Conservation (phyloP, 1,140 invertebrate genomes). For the Megathymus violae region DNA sequence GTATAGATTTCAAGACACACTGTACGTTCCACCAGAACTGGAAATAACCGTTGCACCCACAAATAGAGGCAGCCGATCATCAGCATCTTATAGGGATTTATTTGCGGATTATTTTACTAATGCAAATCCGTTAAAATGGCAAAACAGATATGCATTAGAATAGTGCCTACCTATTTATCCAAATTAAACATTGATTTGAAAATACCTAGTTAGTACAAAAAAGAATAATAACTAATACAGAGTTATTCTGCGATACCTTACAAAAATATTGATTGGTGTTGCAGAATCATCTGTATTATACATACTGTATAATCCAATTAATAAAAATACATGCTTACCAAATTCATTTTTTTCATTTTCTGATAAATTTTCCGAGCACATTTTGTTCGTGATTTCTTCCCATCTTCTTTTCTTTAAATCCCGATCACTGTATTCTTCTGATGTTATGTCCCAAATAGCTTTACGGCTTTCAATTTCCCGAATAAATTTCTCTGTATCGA, state of each 20-base stretch:
- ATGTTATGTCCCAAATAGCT: no score
- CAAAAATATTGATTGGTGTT: constrained; percentile 29
- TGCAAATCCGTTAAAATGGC: no score
- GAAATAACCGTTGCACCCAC: no score
- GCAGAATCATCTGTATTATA: constrained; percentile 19
- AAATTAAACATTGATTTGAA: constrained; percentile 30
- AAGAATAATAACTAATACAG: no score
- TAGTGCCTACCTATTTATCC: constrained; percentile 28
- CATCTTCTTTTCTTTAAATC: constrained; percentile 46
- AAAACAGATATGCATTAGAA: constrained; percentile 32
- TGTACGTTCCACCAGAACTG: no score
- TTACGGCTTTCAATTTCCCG: no score
- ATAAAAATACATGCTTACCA: constrained; percentile 29
- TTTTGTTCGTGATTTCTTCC: constrained; percentile 34
- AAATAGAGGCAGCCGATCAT: no score
- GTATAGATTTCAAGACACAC: no score
- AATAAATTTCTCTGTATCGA: no score
- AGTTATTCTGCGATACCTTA: constrained; percentile 27
- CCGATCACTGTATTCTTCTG: constrained; percentile 44
- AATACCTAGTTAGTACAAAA: constrained; percentile 20
- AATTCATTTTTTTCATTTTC: constrained; percentile 26
- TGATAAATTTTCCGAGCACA: constrained; percentile 34
- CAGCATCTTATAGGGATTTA: no score
- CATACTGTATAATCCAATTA: constrained; percentile 22
- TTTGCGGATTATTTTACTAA: no score